Conservation (phyloP, 2,113 vertebrate genomes). For the Saimiri boliviensis region DNA sequence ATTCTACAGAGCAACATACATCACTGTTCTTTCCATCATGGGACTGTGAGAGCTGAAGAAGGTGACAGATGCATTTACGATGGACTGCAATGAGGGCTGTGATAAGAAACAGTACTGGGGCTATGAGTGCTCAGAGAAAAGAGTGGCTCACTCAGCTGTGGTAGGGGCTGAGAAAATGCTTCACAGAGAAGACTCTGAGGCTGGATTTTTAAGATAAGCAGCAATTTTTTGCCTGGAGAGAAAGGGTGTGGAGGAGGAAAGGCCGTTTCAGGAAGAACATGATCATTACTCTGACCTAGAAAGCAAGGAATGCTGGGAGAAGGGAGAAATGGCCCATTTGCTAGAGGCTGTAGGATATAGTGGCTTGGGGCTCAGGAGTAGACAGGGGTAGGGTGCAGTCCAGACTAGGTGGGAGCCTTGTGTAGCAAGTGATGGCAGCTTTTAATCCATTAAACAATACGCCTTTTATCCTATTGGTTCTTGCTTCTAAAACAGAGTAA, state of each 20-base stretch:
- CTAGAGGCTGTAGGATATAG: not conserved
- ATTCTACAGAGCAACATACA: not conserved
- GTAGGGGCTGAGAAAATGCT: not conserved
- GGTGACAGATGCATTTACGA: not conserved
- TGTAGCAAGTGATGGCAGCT: not conserved
- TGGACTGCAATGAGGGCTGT: not conserved
- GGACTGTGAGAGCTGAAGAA: not conserved
- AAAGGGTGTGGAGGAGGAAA: rapidly evolving
- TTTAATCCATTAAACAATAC: not conserved
- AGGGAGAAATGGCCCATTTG: not conserved
- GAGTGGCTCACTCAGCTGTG: not conserved
- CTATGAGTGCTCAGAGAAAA: not conserved
- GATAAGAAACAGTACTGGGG: not conserved
- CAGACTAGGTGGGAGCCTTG: not conserved
- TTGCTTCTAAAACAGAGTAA: not conserved
- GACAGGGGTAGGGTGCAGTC: not conserved
- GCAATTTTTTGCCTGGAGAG: not conserved
- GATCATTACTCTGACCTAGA: not conserved
- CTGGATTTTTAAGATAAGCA: not conserved
- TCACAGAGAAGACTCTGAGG: not conserved
- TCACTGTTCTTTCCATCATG: not conserved
- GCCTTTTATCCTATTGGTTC: not conserved
- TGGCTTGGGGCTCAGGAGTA: rapidly evolving
- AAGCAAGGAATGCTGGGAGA: rapidly evolving
- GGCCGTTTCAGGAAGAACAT: not conserved